Evolutionary conservation across 2,797 vertebrate species (phyloP), one percentile per base, ranked within the genome.

Genomic region (Pipistrellus pygmaeus): DNA sequence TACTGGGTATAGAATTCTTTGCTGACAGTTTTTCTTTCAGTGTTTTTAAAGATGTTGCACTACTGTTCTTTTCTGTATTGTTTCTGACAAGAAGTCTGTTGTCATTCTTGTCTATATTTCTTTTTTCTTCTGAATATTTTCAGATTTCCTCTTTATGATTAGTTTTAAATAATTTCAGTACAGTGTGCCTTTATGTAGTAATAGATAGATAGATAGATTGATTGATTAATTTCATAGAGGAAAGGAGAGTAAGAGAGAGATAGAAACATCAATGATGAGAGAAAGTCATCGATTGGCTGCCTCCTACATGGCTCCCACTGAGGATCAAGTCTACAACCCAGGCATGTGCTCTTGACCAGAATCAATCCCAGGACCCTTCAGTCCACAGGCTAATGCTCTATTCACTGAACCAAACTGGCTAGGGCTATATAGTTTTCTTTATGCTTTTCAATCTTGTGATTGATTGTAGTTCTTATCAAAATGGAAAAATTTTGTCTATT

Each of bases 1-100:
- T 32, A 75, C 23, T 92, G 68, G 72, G 38, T 87, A 81, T 87
- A 76, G 41, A 90, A 90, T 84, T 80, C 38, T 51, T 51, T 75
- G 15, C 32, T 32, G n/a, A 66, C 15, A 32, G 30, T 66, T 66
- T 66, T 66, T 32, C 64, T 32, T 17, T 18, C 64, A 32, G 64
- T 66, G 15, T 66, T 32, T 9, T 66, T 66, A 66, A 66, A 32
- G 64, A 66, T n/a, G 62, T 64, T 60, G 57, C 57, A 66, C n/a
- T 66, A 66, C 30, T 66, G 30, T 64, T 17, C 6, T 66, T 32
- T 15, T n/a, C 30, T 66, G 15, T 66, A 66, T 66, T 66, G 64
- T 66, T 66, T 32, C n/a, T 66, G 15, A 18, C 30, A 66, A 66
- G 64, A 66, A 17, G n/a, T 41, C 57, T 71, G 4, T 32, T 81